Evolutionary conservation across 2,113 vertebrate genomes (phyloP).

Genomic region (Pleuronectes platessa): DNA sequence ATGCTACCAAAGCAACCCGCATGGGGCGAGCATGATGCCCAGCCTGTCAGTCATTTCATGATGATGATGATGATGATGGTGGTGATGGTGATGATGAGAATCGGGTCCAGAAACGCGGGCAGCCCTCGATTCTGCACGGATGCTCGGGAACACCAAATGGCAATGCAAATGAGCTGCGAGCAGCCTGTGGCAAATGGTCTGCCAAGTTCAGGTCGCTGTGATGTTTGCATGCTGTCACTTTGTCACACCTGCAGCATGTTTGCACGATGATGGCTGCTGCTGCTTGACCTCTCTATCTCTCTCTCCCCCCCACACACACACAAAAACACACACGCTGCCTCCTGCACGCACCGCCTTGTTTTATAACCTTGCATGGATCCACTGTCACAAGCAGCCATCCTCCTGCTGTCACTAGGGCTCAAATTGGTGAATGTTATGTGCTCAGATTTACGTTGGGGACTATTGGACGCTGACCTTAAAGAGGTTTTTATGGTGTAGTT

Average conservation of each 20-base stretch:
- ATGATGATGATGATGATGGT: neutral
- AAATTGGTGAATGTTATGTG: conserved; percentile 5
- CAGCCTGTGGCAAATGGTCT: conserved; percentile 38
- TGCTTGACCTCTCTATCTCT: conserved; percentile 59
- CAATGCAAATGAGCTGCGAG: conserved; percentile 18
- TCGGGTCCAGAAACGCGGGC: neutral
- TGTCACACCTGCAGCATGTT: conserved; percentile 74
- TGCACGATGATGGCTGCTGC: conserved; percentile 55
- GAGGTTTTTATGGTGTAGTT: conserved; percentile 13
- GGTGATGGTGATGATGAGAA: neutral
- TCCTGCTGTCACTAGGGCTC: conserved; percentile 6
- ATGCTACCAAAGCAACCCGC: conserved; percentile 27
- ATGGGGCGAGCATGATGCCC: conserved; percentile 25
- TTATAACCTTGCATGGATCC: conserved; percentile 5
- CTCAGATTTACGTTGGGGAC: neutral
- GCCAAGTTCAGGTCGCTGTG: conserved; percentile 61
- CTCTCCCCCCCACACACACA: neutral
- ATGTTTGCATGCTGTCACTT: conserved; percentile 68
- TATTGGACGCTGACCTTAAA: neutral
- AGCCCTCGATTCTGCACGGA: neutral
- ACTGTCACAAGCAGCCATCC: neutral
- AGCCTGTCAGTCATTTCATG: conserved; percentile 62
- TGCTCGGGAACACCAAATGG: conserved; percentile 42
- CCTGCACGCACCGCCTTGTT: conserved; percentile 28
- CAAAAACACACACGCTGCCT: neutral